Conservation (phyloP, 2,113 vertebrate genomes). For the Aspidoscelis tigris region DNA sequence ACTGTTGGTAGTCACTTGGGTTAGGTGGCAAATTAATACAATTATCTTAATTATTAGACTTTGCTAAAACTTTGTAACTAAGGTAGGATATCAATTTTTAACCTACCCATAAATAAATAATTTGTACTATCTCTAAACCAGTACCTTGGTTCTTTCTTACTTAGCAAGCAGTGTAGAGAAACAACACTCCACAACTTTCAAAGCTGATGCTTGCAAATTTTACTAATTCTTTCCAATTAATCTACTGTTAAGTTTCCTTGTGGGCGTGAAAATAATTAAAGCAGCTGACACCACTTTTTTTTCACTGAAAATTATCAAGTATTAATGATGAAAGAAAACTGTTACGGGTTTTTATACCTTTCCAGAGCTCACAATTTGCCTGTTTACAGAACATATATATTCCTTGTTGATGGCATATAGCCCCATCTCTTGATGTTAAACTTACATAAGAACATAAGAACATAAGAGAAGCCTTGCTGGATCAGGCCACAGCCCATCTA, state of each 20-base stretch:
- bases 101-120: not conserved
- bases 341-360: conserved; percentile 39
- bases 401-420: not conserved
- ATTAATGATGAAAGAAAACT: conserved; percentile 37
- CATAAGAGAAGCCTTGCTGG: too few species aligned
- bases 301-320: conserved; percentile 33
- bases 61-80: not conserved
- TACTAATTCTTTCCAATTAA: conserved; percentile 24
- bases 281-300: conserved; percentile 4
- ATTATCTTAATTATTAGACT: not conserved
- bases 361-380: too few species aligned
- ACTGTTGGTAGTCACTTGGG: not conserved
- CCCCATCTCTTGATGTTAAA: not conserved
- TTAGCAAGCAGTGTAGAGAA: not conserved
- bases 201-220: conserved; percentile 13
- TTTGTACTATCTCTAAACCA: not conserved
- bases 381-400: not conserved
- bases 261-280: conserved; percentile 34
- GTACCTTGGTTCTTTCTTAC: not conserved
- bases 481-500: too few species aligned
- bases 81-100: not conserved
- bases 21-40: not conserved
- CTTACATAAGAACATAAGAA: too few species aligned
- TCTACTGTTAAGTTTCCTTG: conserved; percentile 16
- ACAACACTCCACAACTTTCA: not conserved